phyloP scores from a whole-genome alignment of 2,797 vertebrate genomes.

The Pipistrellus nathusii region DNA sequence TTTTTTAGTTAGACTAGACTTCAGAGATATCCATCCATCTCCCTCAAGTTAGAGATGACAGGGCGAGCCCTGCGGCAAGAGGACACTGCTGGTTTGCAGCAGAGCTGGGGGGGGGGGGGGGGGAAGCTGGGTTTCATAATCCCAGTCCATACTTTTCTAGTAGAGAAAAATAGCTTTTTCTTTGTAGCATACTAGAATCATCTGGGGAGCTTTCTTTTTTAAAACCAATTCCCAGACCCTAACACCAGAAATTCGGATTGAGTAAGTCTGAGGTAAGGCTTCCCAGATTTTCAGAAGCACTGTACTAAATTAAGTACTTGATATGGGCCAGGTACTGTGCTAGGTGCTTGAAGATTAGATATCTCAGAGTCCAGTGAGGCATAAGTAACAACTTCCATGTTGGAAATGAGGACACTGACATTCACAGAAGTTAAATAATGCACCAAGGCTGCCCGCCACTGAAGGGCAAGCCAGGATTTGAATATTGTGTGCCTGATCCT shows the following conservation, averaged over 20 bases:
- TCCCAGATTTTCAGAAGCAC: neutral
- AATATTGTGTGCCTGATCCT: neutral
- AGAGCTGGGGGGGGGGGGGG: neutral
- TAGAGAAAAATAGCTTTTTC: no score
- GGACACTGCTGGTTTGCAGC: neutral
- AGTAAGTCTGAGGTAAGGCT: neutral
- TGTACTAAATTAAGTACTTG: neutral
- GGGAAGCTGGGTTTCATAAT: neutral
- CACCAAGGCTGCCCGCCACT: neutral
- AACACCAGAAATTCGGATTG: neutral
- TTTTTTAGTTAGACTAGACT: neutral
- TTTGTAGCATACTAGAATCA: neutral
- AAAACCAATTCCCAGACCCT: neutral
- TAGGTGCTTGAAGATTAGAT: neutral
- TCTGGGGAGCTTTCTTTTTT: neutral
- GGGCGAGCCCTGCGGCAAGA: neutral
- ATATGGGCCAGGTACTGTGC: neutral
- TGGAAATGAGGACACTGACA: neutral
- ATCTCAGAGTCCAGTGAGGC: neutral
- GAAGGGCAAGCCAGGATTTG: neutral
- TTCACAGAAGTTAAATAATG: neutral
- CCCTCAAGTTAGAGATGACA: neutral
- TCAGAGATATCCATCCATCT: neutral
- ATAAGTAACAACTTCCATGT: neutral
- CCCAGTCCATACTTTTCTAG: neutral